phyloP scores from a whole-genome alignment of 2,797 vertebrate genomes.

The Aldrovandia affinis region DNA sequence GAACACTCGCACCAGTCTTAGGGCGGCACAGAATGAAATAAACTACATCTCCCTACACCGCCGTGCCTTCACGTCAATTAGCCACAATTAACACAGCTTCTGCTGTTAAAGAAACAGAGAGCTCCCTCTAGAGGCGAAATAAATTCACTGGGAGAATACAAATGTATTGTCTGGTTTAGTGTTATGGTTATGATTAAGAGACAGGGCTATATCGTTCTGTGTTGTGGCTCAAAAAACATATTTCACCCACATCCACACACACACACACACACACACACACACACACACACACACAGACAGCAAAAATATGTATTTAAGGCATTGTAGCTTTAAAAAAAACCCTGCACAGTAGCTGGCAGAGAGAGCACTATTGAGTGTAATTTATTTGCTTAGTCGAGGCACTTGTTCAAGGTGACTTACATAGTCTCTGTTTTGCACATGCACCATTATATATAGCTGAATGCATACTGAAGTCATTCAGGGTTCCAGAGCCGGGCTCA shows the following conservation, averaged over 20 bases:
- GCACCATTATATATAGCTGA: background rate
- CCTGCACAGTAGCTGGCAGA: background rate
- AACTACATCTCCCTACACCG: conserved; percentile 46
- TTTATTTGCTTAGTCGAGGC: background rate
- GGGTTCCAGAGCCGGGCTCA: background rate
- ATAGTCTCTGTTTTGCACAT: background rate
- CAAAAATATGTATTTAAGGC: conserved; percentile 12
- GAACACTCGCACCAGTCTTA: background rate
- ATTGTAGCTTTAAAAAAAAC: background rate
- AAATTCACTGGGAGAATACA: conserved; percentile 53
- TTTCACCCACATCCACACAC: no score
- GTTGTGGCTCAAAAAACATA: no score
- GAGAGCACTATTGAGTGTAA: background rate
- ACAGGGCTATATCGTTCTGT: background rate
- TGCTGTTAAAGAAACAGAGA: conserved; percentile 67
- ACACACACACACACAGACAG: conserved; percentile 24
- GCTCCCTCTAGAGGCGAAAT: conserved; percentile 78
- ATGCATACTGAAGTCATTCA: background rate
- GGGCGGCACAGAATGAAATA: conserved; percentile 17
- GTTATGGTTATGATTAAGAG: background rate
- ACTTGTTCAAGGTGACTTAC: conserved; percentile 11
- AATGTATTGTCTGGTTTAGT: conserved; percentile 3
- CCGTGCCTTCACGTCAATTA: conserved; percentile 65
- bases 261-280: background rate
- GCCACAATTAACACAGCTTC: conserved; percentile 67